Base-by-base conservation (phyloP, 2,888 invertebrate genomes). In the Diogma glabrata region DNA sequence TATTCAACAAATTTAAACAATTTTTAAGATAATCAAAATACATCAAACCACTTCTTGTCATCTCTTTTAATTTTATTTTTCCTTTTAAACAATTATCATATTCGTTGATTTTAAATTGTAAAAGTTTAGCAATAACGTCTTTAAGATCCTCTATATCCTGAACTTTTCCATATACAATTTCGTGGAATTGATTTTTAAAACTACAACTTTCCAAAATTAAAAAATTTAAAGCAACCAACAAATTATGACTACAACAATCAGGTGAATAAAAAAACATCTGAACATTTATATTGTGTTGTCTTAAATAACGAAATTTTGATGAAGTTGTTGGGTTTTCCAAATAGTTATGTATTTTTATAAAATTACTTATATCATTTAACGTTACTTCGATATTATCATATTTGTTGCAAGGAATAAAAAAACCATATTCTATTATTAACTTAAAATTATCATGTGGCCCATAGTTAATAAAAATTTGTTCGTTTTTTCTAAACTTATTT, bases 381-480 rank as follows among this genome's bases (percentile, higher is more conserved):
- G 69, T 64, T 60, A 88, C 77, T 49, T 73, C 68, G 49, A 87
- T 75, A 63, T 70, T 76, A 66, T 87, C 86, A 58, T 84, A 71
- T 26, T 75, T 72, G 72, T 89, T 90, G 6, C 70, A 62, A 0
- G 79, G 75, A 54, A 84, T 66, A 59, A 79, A 81, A 67, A 94
- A 94, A 1, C 94, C 94, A 72, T 94, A 94, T 61, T 94, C 89
- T 0, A 82, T 72, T 26, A 87, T 77, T n/a, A 94, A 71, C 65
- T 84, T 86, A 1, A 78, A 66, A 70, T 87, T 94, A 59, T 83
- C 78, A 64, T 91, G 85, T 33, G 81, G 73, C 1, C 93, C 94
- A 64, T 94, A 94, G 59, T 84, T 87, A 59, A 94, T 93, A 65
- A 88, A 93, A 51, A 91, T 80, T 73, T 94, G 84, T 30, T 80